These are phyloP conservation scores for Euphydryas editha DNA, from an alignment of 2,888 invertebrate species.

Conservation along the genomic window DNA sequence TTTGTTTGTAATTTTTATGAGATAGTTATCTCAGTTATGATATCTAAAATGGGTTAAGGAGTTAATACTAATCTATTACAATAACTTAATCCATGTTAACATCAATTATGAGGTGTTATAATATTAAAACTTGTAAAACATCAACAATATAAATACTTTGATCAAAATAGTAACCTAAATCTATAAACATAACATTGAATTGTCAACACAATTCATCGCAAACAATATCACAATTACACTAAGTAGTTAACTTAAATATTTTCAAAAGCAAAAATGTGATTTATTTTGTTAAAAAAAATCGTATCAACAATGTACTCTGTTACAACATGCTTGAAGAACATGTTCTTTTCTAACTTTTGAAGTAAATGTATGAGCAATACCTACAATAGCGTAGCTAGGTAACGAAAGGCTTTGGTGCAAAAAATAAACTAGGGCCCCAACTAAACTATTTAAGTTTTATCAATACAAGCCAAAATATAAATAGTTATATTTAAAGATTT, in stretches of 20 bases:
- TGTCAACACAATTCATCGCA: slow-evolving; percentile 26
- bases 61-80: slow-evolving; percentile 27
- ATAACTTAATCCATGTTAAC: slow-evolving; percentile 43
- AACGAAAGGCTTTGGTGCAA: no score
- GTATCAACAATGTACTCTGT: neutral
- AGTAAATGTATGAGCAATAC: neutral
- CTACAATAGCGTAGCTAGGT: no score
- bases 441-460: no score
- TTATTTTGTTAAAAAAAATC: neutral
- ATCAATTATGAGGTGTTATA: slow-evolving; percentile 29
- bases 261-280: neutral
- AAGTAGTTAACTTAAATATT: slow-evolving; percentile 15
- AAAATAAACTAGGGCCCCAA: no score
- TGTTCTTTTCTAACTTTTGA: neutral
- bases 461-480: no score
- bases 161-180: slow-evolving; percentile 26
- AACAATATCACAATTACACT: slow-evolving; percentile 35
- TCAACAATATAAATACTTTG: slow-evolving; percentile 49
- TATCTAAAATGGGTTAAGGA: neutral
- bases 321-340: neutral
- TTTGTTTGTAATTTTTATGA: neutral
- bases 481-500: no score
- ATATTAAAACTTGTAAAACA: slow-evolving; percentile 38
- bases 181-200: slow-evolving; percentile 29
- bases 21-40: neutral